These are phyloP conservation scores for Hippoglossus stenolepis DNA, from an alignment of 2,113 vertebrate genomes.

Conservation along the genomic window DNA sequence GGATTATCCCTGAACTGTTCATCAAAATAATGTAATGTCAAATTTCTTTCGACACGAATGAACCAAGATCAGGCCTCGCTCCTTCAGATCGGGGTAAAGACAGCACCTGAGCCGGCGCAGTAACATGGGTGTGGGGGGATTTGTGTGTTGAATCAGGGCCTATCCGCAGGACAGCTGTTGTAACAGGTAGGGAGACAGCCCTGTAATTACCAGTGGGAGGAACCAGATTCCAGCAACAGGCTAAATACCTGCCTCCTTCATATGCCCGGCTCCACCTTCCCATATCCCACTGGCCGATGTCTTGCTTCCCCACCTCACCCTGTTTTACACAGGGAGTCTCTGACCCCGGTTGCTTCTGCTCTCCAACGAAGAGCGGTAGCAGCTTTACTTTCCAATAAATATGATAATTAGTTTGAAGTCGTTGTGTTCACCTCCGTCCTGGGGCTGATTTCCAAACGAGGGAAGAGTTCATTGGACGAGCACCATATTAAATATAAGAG, in stretches of 20 bases:
- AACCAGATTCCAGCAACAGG: conserved; percentile 79
- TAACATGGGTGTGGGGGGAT: conserved; percentile 68
- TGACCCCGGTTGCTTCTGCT: neutral
- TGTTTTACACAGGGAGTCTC: conserved; percentile 8
- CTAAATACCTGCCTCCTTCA: conserved; percentile 75
- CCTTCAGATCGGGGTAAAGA: conserved; percentile 36
- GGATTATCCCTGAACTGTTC: neutral
- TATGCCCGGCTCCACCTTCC: conserved; percentile 52
- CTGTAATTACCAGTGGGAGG: conserved; percentile 81
- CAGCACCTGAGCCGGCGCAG: conserved; percentile 32
- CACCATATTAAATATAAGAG: conserved; percentile 7
- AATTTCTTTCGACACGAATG: neutral
- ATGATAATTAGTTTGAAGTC: neutral
- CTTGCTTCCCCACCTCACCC: conserved; percentile 22
- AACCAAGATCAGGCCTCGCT: conserved; percentile 1
- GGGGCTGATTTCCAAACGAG: conserved; percentile 13
- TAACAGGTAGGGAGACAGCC: conserved; percentile 78
- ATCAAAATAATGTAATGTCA: neutral
- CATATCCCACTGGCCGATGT: conserved; percentile 31
- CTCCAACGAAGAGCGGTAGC: neutral
- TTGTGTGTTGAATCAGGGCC: conserved; percentile 77
- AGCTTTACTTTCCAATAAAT: conserved; percentile 4
- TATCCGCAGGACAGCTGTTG: conserved; percentile 81
- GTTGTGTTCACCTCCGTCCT: neutral
- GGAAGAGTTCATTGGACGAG: neutral